Evolutionary conservation across 2,113 vertebrate species (phyloP), one percentile per base, ranked within the genome.

Genomic region (Calyptomena viridis): DNA sequence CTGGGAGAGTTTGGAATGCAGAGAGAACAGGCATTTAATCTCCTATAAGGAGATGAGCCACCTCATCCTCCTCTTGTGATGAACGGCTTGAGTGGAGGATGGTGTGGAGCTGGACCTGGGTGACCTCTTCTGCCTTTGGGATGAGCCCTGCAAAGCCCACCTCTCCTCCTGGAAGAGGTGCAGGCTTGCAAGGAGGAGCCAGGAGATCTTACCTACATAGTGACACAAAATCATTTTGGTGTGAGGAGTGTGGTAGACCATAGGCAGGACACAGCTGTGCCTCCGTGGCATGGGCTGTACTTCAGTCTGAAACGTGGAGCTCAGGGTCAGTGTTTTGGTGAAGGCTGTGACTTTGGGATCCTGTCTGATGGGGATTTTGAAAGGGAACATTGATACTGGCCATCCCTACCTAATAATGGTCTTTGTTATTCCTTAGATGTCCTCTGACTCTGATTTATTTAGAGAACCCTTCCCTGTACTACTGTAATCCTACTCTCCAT

Each of bases 351-450:
- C 64, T 66, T 28, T 18, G 8, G 14, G 16, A 62, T 53, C 18
- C 8, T 11, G 8, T 28, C 22, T 22, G 22, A 14, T 14, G 1
- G 40, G 27, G 31, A 49, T 83, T 67, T 46, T 8, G 4, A 20
- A 2, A 9, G 9, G 12, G 22, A 39, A 11, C 0, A 0, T 31
- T 37, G 3, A 8, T 46, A 28, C 39, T 31, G 35, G 7, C 28
- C 7, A 4, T 46, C 11, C 8, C 23, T 75, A 22, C 19, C 35
- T 49, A 24, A 12, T 11, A 25, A 15, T 2, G 5, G 4, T 40
- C 10, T 28, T 73, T 24, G 50, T 13, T 66, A 35, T 75, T 92
- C 67, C 42, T 90, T 46, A 49, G 78, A 12, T 24, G 7, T 72
- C n/a, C 30, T 62, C 42, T 50, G 35, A 5, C 84, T 69, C 47